phyloP scores from a whole-genome alignment of 1,140 invertebrate species.

The Patella vulgata region DNA sequence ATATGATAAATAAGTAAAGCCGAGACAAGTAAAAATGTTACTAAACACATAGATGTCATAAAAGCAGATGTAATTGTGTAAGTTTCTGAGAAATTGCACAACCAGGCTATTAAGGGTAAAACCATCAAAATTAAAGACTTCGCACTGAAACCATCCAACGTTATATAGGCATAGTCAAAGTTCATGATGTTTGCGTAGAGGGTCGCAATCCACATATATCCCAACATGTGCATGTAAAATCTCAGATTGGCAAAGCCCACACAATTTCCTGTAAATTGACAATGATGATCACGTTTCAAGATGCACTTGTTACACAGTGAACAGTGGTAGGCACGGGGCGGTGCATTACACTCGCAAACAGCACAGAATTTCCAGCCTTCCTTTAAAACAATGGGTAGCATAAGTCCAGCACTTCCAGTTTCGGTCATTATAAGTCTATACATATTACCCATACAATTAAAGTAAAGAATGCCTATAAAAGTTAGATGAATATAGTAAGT shows the following conservation, averaged over 20 bases:
- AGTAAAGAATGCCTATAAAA: conserved; percentile 36
- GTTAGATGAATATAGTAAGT: conserved; percentile 35
- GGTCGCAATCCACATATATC: conserved; percentile 73
- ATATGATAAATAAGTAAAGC: conserved; percentile 75
- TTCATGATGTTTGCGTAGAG: conserved; percentile 49
- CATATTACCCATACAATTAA: conserved; percentile 42
- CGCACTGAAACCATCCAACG: conserved; percentile 48
- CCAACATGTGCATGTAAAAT: conserved; percentile 85
- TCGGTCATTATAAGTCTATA: conserved; percentile 39
- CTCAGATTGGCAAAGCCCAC: conserved; percentile 89
- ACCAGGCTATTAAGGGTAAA: conserved; percentile 53
- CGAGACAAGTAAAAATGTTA: conserved; percentile 46
- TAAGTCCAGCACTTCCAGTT: conserved; percentile 32
- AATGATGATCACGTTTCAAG: conserved; percentile 93
- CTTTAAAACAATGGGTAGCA: conserved; percentile 41
- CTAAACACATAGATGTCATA: conserved; percentile 43
- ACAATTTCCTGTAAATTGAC: conserved; percentile 89
- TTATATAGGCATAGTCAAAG: conserved; percentile 44
- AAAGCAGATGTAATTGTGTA: conserved; percentile 43
- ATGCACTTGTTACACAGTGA: conserved; percentile 82
- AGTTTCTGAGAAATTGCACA: conserved; percentile 38
- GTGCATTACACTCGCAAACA: conserved; percentile 51
- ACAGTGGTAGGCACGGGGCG: conserved; percentile 71
- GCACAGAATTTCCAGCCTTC: conserved; percentile 52
- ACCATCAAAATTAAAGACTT: conserved; percentile 46